Percentiles rank a stretch among this genome's conserved stretches.
phyloP scores from a whole-genome alignment of 2,113 vertebrate genomes.

The Nipponia nippon region DNA sequence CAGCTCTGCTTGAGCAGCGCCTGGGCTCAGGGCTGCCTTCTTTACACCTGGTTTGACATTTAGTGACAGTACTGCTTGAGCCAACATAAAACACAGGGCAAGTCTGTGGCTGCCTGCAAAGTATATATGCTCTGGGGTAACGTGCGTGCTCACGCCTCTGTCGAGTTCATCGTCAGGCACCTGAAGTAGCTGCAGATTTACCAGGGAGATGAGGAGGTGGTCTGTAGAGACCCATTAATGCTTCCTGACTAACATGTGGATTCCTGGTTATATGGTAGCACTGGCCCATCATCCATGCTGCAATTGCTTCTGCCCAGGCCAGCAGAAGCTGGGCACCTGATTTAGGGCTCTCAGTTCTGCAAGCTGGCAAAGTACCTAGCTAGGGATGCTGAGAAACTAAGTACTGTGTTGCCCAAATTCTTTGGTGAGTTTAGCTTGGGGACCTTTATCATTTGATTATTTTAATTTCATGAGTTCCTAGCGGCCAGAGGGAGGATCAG shows the following conservation, averaged over 20 bases:
- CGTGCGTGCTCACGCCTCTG: accelerated
- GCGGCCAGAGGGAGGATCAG: neutral
- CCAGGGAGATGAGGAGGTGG: neutral
- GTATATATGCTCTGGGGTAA: neutral
- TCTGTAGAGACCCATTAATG: neutral
- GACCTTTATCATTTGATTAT: neutral
- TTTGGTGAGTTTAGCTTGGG: neutral
- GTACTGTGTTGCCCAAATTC: neutral
- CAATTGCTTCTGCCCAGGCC: neutral
- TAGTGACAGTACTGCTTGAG: neutral
- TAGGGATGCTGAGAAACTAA: neutral
- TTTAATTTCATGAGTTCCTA: slow-evolving; percentile 15
- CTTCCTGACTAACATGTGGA: neutral
- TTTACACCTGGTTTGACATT: neutral
- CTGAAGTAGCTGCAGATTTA: neutral
- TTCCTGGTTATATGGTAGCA: neutral
- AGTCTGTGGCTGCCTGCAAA: neutral
- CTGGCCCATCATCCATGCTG: neutral
- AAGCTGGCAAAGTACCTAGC: neutral
- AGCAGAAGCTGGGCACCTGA: neutral
- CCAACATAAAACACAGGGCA: neutral
- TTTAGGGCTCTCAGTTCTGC: neutral
- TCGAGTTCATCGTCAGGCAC: neutral
- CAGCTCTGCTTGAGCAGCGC: neutral
- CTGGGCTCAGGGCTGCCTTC: neutral